A percentile compares a stretch with the other conserved stretches of the same genome.
Evolutionary conservation across 35 echinoderm and acorn worm species (phyloP).

Genomic region (Acanthaster planci): DNA sequence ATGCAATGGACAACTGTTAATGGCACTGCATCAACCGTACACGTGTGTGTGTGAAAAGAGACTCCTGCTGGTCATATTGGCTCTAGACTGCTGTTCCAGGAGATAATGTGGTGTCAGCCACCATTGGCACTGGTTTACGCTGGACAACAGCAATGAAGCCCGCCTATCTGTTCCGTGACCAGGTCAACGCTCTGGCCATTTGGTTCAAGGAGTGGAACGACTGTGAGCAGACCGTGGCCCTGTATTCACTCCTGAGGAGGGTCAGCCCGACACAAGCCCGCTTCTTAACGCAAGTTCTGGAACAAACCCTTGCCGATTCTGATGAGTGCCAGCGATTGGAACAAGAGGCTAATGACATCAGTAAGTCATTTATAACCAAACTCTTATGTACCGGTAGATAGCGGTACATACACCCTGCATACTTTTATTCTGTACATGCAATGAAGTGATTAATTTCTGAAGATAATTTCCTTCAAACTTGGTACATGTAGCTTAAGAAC

Average conservation of each 20-base stretch:
- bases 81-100: not conserved
- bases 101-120: not conserved
- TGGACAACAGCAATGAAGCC: slow-evolving; percentile 68
- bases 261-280: slow-evolving; percentile 80
- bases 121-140: not conserved
- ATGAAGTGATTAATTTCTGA: no score
- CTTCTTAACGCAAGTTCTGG: slow-evolving; percentile 85
- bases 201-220: slow-evolving; percentile 99
- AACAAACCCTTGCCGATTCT: slow-evolving; percentile 81
- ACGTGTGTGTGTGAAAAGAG: not conserved
- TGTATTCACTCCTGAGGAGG: slow-evolving; percentile 84
- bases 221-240: slow-evolving; percentile 93
- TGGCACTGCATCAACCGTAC: not conserved
- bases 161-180: slow-evolving; percentile 83
- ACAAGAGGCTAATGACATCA: slow-evolving; percentile 90
- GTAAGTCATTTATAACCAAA: slow-evolving; percentile 31
- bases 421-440: no score
- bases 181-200: slow-evolving; percentile 72
- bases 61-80: not conserved
- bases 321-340: slow-evolving; percentile 72
- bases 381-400: no score
- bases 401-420: no score
- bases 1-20: not conserved
- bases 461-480: no score
- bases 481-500: no score